Base-by-base conservation (phyloP, 2,888 invertebrate genomes). In the Octonoba sinensis region DNA sequence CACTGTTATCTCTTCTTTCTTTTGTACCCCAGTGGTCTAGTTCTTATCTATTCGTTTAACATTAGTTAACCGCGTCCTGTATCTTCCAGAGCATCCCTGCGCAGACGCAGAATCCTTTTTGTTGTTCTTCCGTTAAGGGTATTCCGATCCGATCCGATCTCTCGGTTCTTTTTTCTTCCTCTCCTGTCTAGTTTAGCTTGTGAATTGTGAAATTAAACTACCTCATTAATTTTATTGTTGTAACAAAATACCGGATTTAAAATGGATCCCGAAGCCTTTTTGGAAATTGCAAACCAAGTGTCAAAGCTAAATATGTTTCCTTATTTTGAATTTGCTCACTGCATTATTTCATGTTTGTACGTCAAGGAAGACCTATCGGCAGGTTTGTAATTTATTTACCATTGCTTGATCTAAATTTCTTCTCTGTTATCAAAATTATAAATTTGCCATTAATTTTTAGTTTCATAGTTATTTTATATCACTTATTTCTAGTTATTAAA, bases 241-340 rank as follows among this genome's bases (percentile, higher is more conserved):
- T 44, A 13, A 18, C 62, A 16, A 62, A 44, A 8, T 60, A 27
- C 36, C n/a, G 16, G 6, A 62, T 16, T 62, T 44, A 62, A 62
- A 44, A 82, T 97, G 96, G 96, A 96, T 93, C 95, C 96, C 89
- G 96, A 96, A 91, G 94, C 96, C 85, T 97, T 98, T 91, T 91
- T 99, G 88, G 97, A 98, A 90, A 93, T 98, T 92, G 98, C 99
- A 91, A 97, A 97, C 91, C 96, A 96, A 92, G 96, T 99, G 91
- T 96, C 97, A 87, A 97, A 98, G 90, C 91, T 99, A 86, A 97
- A 99, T 92, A 99, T 99, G 98, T 99, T 95, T 89, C 99, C 99
- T 74, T 99, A 97, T 91, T 99, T 99, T 90, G 99, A 99, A 89
- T 94, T 98, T 87, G 98, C 98, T 86, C 97, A 99, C 91, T 96